Conservation (phyloP, 2,113 vertebrate species). For the Rhadina sibilatrix region DNA sequence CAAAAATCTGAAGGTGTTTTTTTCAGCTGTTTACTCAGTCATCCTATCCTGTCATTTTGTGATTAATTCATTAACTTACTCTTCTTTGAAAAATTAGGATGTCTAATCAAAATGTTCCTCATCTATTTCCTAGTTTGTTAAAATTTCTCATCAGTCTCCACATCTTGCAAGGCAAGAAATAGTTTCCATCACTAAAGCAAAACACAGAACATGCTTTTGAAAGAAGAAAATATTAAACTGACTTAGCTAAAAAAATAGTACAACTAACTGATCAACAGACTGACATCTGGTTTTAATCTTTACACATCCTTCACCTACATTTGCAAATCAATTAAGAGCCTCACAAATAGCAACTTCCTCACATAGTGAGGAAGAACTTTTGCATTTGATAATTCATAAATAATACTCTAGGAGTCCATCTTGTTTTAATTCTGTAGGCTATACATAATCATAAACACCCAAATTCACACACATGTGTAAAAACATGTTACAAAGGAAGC, state of each 20-base stretch:
- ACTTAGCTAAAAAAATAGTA: background rate
- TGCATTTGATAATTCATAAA: conserved; percentile 55
- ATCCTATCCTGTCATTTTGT: background rate
- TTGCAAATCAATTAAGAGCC: conserved; percentile 60
- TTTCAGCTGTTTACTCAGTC: background rate
- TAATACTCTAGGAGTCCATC: background rate
- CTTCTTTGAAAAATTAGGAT: background rate
- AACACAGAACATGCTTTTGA: background rate
- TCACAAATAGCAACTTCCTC: conserved; percentile 38
- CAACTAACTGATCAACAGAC: conserved; percentile 43
- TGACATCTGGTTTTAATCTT: conserved; percentile 70
- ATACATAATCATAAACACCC: background rate
- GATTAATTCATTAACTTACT: background rate
- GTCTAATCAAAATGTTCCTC: background rate
- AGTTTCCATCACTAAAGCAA: background rate
- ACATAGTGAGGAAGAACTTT: conserved; percentile 29
- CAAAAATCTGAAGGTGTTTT: rapidly evolving
- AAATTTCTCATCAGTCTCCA: background rate
- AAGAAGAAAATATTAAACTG: conserved; percentile 40
- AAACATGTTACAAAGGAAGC: background rate
- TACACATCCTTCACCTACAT: conserved; percentile 51
- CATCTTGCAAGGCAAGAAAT: conserved; percentile 7
- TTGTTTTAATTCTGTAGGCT: conserved; percentile 17
- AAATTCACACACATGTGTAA: background rate
- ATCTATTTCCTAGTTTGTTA: background rate